Evolutionary conservation across 2,888 invertebrate genomes (phyloP), one percentile per base, ranked within the genome.

Genomic region (Pantelozetes paolii): DNA sequence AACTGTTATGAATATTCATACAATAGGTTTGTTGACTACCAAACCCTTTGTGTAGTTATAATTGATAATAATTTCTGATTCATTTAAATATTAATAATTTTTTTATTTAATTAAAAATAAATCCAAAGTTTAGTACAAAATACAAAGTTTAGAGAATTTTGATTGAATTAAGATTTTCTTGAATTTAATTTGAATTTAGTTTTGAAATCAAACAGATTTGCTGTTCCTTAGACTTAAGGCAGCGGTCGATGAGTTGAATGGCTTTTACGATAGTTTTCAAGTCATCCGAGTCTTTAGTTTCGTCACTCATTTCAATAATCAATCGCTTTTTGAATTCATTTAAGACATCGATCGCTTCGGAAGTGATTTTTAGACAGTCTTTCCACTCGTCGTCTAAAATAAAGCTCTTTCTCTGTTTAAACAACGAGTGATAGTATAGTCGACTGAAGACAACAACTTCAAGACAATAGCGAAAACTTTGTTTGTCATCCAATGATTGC

Each of bases 381-480:
- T 11, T 26, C 59, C 59, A 59, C 30, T 59, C 59, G 13, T 59
- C n/a, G 20, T 59, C 59, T 1, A 28, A 6, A 3, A 5, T 2
- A 13, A 59, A 8, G 8, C 8, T 18, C 18, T 28, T 32, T 59
- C 59, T 11, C n/a, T 59, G 59, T 59, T 32, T 32, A 26, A 9
- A 11, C 59, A 59, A 32, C 26, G 26, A 59, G 59, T 30, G n/a
- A 59, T 59, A 59, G 30, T 59, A 59, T 15, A 59, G 28, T n/a
- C 59, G 59, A 59, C 30, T 59, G 30, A 18, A 59, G 30, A 59
- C 26, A 59, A 59, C 59, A 28, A 59, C 13, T 59, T 59, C 59
- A 30, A 28, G 26, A 13, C 59, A 28, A 20, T 23, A 59, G 2
- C 59, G 30, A 59, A 32, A 28, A 3, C 23, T 28, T 28, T 59